Conservation (phyloP, 2,113 vertebrate genomes). For the Pantherophis guttatus region DNA sequence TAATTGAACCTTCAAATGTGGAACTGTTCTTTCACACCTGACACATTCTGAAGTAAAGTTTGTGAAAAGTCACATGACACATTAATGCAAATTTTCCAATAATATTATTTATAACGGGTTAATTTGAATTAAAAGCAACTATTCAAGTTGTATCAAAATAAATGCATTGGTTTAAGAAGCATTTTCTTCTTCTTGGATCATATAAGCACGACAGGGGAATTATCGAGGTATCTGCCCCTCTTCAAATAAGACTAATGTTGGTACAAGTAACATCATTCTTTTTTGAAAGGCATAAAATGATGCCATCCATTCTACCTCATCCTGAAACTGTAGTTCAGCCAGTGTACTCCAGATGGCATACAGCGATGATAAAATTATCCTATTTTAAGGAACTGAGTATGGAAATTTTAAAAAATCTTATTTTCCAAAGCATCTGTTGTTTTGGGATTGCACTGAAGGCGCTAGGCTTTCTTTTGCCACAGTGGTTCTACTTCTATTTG, state of each 20-base stretch:
- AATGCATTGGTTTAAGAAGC: background rate
- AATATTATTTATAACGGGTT: background rate
- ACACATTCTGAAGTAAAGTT: conserved; percentile 33
- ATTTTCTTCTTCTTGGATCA: conserved; percentile 39
- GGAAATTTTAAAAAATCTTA: conserved; percentile 56
- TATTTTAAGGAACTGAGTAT: conserved; percentile 61
- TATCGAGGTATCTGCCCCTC: conserved; percentile 31
- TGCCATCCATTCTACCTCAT: conserved; percentile 56
- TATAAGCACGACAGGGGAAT: conserved; percentile 28
- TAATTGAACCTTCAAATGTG: background rate
- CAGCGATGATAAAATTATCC: conserved; percentile 70
- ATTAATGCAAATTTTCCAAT: conserved; percentile 10
- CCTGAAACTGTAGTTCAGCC: conserved; percentile 71
- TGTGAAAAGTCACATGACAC: conserved; percentile 12
- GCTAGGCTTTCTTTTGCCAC: too few relatives aligned
- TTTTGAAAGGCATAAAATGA: conserved; percentile 44
- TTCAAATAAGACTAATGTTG: conserved; percentile 60
- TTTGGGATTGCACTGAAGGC: too few relatives aligned
- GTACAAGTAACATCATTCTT: conserved; percentile 50
- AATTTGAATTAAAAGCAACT: background rate
- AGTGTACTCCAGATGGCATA: conserved; percentile 77
- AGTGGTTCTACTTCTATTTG: too few relatives aligned
- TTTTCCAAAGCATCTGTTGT: conserved; percentile 50
- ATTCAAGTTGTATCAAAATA: background rate
- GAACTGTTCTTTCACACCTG: background rate